phyloP scores from a whole-genome alignment of 2,797 vertebrate genomes.

The Sandelia bainsii region DNA sequence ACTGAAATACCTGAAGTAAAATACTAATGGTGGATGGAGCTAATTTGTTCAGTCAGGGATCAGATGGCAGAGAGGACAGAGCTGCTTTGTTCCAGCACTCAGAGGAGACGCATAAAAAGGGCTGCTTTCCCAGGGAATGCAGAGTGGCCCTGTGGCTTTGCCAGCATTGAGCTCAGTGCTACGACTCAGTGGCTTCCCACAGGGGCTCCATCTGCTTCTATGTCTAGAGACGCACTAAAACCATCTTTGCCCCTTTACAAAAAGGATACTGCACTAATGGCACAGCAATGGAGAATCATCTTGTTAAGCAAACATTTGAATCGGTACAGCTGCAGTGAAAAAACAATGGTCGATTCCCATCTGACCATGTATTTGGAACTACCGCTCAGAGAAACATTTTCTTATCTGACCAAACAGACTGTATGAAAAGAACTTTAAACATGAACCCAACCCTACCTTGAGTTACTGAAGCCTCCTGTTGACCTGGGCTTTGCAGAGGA shows the following conservation, averaged over 20 bases:
- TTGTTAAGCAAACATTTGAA: conserved; percentile 5
- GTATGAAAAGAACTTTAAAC: background rate
- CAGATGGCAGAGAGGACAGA: conserved; percentile 75
- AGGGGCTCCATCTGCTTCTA: conserved; percentile 69
- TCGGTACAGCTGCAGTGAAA: background rate
- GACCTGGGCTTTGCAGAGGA: conserved; percentile 71
- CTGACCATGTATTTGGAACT: background rate
- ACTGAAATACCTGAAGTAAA: conserved; percentile 23
- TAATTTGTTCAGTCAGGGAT: conserved; percentile 64
- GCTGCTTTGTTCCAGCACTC: conserved; percentile 76
- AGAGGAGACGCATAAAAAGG: conserved; percentile 45
- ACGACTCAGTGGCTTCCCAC: conserved; percentile 61
- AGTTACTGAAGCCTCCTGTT: conserved; percentile 63
- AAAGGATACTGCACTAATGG: conserved; percentile 10
- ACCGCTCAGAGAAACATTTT: background rate
- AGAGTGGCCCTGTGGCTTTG: conserved; percentile 52
- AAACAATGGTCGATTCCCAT: background rate
- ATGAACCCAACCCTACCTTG: conserved; percentile 80
- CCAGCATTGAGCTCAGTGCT: conserved; percentile 44
- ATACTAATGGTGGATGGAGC: conserved; percentile 5
- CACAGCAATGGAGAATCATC: conserved; percentile 1
- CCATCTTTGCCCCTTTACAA: conserved; percentile 30
- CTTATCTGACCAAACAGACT: background rate
- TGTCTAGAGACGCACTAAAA: conserved; percentile 24
- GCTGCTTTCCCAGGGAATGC: conserved; percentile 63